Evolutionary conservation across 1,140 invertebrate species (phyloP), one percentile per base, ranked within the genome.

Genomic region (Linepithema humile): DNA sequence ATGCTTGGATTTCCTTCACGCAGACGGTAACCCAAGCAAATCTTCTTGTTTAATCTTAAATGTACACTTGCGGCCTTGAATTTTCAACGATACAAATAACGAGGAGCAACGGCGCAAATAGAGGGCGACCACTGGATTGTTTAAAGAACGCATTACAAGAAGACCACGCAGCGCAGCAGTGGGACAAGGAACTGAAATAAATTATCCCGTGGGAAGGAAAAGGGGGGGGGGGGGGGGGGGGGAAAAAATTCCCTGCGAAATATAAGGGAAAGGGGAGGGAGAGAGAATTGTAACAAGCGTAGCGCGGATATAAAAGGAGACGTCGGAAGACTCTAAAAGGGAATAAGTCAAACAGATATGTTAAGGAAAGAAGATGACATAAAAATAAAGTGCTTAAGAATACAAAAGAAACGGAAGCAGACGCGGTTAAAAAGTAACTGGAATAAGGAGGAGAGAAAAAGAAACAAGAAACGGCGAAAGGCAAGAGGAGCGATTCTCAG

Each of bases 321-420:
- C 15, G 9, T 32, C 12, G 32, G 29, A 23, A 3, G 64, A 69
- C 43, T n/a, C n/a, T 40, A 78, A 78, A 69, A 78, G 62, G 38
- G 45, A 78, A 78, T 78, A 38, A 70, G 48, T 80, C 75, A 80
- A 70, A 43, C 12, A 57, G 59, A 80, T 55, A 55, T 80, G 43
- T 69, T 70, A 80, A 55, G 35, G 23, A 43, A 80, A 38, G 60
- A 77, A 77, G 50, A 80, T 80, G 64, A 70, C 64, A 69, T 70
- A 80, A 80, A 80, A 80, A 80, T 80, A 55, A 80, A 57, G 64
- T 80, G 35, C 48, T 80, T 55, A 57, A 80, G 38, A 69, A 65
- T 70, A 70, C 35, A 26, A 60, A 26, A 74, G 60, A 65, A 59
- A 83, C 78, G 50, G n/a, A 78, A 55, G 32, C 35, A 69, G 50